phyloP scores from a whole-genome alignment of 2,113 vertebrate species.

The Hippotragus niger region DNA sequence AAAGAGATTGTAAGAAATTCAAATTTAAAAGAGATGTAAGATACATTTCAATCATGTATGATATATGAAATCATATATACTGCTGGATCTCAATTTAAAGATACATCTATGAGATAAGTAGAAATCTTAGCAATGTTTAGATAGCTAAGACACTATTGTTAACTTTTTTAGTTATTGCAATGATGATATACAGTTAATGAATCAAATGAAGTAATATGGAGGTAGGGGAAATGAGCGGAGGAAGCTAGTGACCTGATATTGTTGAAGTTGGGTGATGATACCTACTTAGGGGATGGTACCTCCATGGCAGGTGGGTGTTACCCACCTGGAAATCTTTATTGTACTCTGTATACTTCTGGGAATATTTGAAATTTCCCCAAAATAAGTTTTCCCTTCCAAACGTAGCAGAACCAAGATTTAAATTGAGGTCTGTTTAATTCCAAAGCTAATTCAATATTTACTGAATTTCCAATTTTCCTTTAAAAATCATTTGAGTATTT shows the following conservation, averaged over 20 bases:
- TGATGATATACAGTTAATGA: not conserved
- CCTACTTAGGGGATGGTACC: not conserved
- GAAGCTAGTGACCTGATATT: not conserved
- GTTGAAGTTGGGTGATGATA: not conserved
- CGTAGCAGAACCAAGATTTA: not conserved
- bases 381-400: not conserved
- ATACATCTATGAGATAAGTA: not conserved
- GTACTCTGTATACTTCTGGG: not conserved
- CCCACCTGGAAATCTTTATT: not conserved
- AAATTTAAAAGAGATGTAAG: not conserved
- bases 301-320: not conserved
- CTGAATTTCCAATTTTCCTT: constrained; percentile 29
- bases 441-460: not conserved
- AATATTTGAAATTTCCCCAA: not conserved
- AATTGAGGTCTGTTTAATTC: not conserved
- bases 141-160: not conserved
- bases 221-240: not conserved
- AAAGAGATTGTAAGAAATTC: not conserved
- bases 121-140: not conserved
- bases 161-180: not conserved
- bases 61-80: not conserved
- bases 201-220: not conserved
- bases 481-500: constrained; percentile 18
- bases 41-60: not conserved
- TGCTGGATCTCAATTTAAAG: not conserved